phyloP scores from a whole-genome alignment of 1,140 invertebrate species.

The Hormaphis cornu region DNA sequence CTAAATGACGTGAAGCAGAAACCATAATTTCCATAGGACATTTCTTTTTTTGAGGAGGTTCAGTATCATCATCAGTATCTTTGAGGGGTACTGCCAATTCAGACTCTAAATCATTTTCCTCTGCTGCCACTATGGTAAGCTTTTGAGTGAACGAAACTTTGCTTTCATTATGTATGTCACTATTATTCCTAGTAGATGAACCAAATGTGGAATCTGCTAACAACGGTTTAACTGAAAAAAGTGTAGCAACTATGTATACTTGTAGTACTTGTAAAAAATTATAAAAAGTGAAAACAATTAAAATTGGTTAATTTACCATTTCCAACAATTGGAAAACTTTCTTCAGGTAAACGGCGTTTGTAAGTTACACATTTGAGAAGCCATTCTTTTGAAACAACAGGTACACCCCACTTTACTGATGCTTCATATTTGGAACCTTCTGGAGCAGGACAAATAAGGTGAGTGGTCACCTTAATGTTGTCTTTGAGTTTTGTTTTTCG shows the following conservation, averaged over 20 bases:
- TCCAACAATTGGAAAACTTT: background rate
- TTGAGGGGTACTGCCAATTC: constrained; percentile 17
- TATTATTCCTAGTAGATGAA: background rate
- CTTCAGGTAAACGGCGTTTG: constrained; percentile 29
- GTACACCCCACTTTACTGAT: constrained; percentile 73
- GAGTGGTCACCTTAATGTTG: constrained; percentile 53
- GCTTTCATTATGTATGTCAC: background rate
- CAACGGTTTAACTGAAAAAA: background rate
- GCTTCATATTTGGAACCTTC: constrained; percentile 72
- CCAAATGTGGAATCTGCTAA: background rate
- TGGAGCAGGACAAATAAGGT: constrained; percentile 62
- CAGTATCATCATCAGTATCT: constrained; percentile 22
- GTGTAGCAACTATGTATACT: background rate
- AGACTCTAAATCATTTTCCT: constrained; percentile 11
- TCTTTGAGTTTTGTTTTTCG: constrained; percentile 44
- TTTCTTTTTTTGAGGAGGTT: constrained; percentile 14
- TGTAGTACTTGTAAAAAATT: background rate
- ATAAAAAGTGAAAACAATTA: background rate
- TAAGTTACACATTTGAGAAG: constrained; percentile 53
- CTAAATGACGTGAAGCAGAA: background rate
- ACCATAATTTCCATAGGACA: constrained; percentile 10
- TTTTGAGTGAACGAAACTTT: background rate
- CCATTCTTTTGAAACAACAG: constrained; percentile 66
- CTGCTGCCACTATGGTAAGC: background rate
- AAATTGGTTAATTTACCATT: background rate